phyloP scores from a whole-genome alignment of 2,113 vertebrate genomes.

The Cyanocitta stelleri region DNA sequence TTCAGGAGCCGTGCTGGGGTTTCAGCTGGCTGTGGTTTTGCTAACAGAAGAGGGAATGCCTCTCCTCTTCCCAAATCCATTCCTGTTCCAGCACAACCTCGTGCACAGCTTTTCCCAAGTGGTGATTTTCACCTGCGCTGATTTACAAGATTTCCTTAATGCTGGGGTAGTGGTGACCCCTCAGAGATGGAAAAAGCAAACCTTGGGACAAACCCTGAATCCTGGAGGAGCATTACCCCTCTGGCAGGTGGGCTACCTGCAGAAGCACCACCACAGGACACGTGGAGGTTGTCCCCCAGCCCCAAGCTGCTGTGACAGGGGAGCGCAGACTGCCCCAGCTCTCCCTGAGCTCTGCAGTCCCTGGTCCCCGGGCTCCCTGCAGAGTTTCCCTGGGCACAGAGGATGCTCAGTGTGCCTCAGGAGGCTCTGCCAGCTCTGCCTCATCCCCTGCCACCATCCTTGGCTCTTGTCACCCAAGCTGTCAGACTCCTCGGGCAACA shows the following conservation, averaged over 20 bases:
- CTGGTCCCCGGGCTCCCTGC: neutral
- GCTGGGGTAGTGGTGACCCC: no score
- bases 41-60: neutral
- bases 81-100: neutral
- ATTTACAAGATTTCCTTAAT: no score
- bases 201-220: neutral
- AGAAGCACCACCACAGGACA: rapidly evolving
- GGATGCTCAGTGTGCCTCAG: rapidly evolving
- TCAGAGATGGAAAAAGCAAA: neutral
- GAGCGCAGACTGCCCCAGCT: neutral
- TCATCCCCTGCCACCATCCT: neutral
- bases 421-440: neutral
- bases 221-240: rapidly evolving
- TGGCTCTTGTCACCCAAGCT: neutral
- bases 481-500: neutral
- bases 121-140: neutral
- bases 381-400: rapidly evolving
- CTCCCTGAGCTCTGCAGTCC: neutral
- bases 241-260: neutral
- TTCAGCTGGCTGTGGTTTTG: neutral
- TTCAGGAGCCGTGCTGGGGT: neutral
- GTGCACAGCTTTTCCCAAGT: neutral
- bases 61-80: neutral
- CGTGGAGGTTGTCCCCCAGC: rapidly evolving
- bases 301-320: neutral